Conservation (phyloP, 2,888 invertebrate species). For the Lomographa bimaculata region DNA sequence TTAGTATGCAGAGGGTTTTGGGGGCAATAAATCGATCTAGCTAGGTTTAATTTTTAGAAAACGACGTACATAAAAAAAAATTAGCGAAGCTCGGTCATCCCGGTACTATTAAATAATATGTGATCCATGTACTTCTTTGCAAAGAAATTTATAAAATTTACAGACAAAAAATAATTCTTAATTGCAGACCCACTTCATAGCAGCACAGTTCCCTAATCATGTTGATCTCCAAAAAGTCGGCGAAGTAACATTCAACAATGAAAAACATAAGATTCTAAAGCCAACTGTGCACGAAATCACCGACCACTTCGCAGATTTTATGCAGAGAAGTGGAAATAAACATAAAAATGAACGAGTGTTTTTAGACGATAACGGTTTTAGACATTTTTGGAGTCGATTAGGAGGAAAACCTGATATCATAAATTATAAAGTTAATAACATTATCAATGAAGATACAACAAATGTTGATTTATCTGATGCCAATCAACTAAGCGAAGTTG, state of each 20-base stretch:
- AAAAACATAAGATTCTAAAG: slow-evolving; percentile 58
- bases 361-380: slow-evolving; percentile 58
- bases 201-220: slow-evolving; percentile 40
- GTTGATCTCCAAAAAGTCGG: slow-evolving; percentile 59
- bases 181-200: slow-evolving; percentile 32
- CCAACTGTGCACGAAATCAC: slow-evolving; percentile 49
- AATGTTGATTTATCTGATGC: no score
- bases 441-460: slow-evolving; percentile 3
- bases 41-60: no score
- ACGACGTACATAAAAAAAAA: no score
- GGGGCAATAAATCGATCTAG: no score
- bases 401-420: slow-evolving; percentile 22
- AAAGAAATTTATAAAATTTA: no score
- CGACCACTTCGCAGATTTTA: slow-evolving; percentile 57
- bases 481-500: no score
- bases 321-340: slow-evolving; percentile 39
- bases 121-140: no score
- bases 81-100: no score
- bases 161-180: no score
- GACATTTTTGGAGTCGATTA: slow-evolving; percentile 60
- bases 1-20: no score
- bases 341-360: slow-evolving; percentile 42
- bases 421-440: no score
- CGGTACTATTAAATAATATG: no score
- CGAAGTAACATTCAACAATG: slow-evolving; percentile 46